A percentile compares a stretch with the other conserved stretches of the same genome.
These are phyloP conservation scores for Drosophila fuyamai DNA, from an alignment of 1,140 invertebrate genomes.

Conservation along the genomic window DNA sequence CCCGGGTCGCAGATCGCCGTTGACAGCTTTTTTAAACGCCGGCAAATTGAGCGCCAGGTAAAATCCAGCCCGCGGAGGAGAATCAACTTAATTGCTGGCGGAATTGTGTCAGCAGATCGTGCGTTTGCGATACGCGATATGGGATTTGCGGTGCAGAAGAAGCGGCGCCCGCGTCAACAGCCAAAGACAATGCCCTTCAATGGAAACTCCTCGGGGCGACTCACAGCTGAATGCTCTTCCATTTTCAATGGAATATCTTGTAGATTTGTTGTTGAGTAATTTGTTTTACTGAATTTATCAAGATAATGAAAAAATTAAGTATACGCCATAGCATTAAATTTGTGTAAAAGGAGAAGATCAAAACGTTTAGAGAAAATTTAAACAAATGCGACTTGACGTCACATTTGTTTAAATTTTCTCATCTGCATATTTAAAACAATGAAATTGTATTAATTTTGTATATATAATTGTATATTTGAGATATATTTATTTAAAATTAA, in stretches of 20 bases:
- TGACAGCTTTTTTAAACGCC: constrained; percentile 76
- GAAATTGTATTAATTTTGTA: too few species aligned
- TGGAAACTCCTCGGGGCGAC: background rate
- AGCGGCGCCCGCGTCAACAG: constrained; percentile 3
- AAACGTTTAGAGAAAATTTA: too few species aligned
- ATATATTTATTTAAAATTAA: too few species aligned
- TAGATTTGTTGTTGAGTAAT: constrained; percentile 66
- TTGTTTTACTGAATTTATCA: constrained; percentile 17
- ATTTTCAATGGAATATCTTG: constrained; percentile 10
- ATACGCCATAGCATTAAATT: background rate
- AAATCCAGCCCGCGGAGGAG: constrained; percentile 26
- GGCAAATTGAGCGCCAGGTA: constrained; percentile 44
- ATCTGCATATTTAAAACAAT: too few species aligned
- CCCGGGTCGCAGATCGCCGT: constrained; percentile 37
- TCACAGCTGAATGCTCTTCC: background rate
- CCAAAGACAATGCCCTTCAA: constrained; percentile 57
- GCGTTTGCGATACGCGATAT: constrained; percentile 57
- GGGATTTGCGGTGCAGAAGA: constrained; percentile 28
- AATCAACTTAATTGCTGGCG: constrained; percentile 75
- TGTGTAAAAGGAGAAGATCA: too few species aligned
- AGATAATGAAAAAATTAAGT: background rate
- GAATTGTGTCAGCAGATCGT: constrained; percentile 81
- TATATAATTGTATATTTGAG: too few species aligned
- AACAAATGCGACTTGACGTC: too few species aligned
- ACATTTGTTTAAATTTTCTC: too few species aligned